A percentile compares a stretch with the other conserved stretches of the same genome.
These are phyloP conservation scores for Ctenoplectra terminalis DNA, from an alignment of 1,140 invertebrate species.

Conservation along the genomic window DNA sequence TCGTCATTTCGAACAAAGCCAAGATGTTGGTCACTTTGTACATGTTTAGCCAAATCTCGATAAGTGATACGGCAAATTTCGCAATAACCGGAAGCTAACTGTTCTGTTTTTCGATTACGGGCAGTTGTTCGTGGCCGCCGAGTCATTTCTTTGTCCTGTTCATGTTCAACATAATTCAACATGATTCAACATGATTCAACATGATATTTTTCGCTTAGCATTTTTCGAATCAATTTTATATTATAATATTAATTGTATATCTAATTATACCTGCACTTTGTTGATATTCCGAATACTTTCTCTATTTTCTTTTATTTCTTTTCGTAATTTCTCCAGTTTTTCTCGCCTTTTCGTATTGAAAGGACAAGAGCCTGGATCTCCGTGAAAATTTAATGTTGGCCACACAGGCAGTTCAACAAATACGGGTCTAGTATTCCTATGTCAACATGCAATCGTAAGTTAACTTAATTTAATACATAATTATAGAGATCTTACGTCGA, in stretches of 20 bases:
- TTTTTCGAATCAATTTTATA: background rate
- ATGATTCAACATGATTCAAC: too few relatives aligned
- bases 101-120: conserved; percentile 82
- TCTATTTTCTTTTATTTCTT: conserved; percentile 78
- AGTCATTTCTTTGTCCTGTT: conserved; percentile 85
- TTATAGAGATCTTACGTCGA: background rate
- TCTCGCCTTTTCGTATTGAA: conserved; percentile 72
- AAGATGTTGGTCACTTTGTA: conserved; percentile 88
- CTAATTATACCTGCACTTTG: conserved; percentile 69
- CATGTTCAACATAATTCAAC: too few relatives aligned
- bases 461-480: background rate
- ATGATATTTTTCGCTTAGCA: background rate
- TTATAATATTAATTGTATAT: background rate
- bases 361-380: conserved; percentile 78
- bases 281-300: conserved; percentile 66
- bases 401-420: conserved; percentile 81
- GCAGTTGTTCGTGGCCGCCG: conserved; percentile 85
- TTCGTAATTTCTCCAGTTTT: conserved; percentile 61
- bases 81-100: conserved; percentile 87
- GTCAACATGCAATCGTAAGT: conserved; percentile 23
- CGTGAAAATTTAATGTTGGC: conserved; percentile 81
- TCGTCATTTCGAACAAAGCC: conserved; percentile 88
- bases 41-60: conserved; percentile 86
- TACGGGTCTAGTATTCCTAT: conserved; percentile 80
- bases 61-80: conserved; percentile 90